These are phyloP conservation scores for Beaufortia kweichowensis DNA, from an alignment of 2,113 vertebrate genomes.

Conservation along the genomic window DNA sequence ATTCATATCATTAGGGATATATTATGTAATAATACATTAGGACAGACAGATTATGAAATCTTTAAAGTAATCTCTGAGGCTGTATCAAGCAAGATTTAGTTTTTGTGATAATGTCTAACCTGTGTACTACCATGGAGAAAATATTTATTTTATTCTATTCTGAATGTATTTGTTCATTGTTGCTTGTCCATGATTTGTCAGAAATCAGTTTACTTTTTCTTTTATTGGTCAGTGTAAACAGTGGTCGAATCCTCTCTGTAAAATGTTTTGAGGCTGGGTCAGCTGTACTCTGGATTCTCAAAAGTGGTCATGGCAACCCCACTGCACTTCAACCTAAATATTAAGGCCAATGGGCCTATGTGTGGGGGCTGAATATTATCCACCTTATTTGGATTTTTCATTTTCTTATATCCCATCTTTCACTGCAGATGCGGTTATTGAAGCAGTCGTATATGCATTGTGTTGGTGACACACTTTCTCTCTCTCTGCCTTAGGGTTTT, in stretches of 20 bases:
- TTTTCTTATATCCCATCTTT: neutral
- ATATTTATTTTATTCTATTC: too few relatives aligned
- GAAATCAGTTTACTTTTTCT: too few relatives aligned
- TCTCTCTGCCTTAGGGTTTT: neutral
- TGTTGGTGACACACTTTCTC: neutral
- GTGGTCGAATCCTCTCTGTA: neutral
- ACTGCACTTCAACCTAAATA: neutral
- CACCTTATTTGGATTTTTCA: slow-evolving; percentile 8
- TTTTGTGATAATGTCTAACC: too few relatives aligned
- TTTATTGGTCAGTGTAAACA: neutral
- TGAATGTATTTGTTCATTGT: too few relatives aligned
- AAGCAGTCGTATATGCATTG: neutral
- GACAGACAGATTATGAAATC: too few relatives aligned
- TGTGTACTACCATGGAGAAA: too few relatives aligned
- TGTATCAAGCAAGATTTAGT: too few relatives aligned
- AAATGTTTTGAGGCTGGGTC: neutral
- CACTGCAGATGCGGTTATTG: neutral
- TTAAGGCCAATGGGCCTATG: neutral
- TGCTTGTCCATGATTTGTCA: too few relatives aligned
- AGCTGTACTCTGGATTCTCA: neutral
- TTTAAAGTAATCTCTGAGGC: too few relatives aligned
- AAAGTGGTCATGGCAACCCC: neutral
- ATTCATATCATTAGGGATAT: too few relatives aligned
- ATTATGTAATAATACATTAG: too few relatives aligned
- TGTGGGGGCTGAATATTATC: slow-evolving; percentile 6